Conservation (phyloP, 2,113 vertebrate species). For the Oncorhynchus tshawytscha region DNA sequence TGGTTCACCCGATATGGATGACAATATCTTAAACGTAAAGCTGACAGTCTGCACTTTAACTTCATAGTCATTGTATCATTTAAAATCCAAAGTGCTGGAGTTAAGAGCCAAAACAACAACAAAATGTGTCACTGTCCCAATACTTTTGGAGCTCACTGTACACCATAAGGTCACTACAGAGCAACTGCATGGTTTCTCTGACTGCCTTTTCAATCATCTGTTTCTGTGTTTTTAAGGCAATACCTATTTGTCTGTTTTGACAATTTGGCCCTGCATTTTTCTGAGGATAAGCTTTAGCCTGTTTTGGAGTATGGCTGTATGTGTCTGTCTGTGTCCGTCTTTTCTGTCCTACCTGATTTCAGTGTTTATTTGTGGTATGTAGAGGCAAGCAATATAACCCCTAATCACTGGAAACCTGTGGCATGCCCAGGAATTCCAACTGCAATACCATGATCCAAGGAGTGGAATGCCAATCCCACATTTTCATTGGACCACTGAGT, state of each 20-base stretch:
- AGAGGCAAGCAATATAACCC: background rate
- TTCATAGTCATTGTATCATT: too few relatives aligned
- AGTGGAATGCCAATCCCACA: conserved; percentile 13
- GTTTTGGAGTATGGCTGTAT: background rate
- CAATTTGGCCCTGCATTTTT: conserved; percentile 1
- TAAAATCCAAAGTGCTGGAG: too few relatives aligned
- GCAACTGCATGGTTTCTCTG: conserved; percentile 6
- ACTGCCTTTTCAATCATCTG: conserved; percentile 26
- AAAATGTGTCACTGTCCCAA: too few relatives aligned
- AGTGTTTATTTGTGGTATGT: background rate
- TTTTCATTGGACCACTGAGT: conserved; percentile 11
- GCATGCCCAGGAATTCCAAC: conserved; percentile 19
- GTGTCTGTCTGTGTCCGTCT: background rate
- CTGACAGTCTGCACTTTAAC: too few relatives aligned
- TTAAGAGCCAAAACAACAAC: too few relatives aligned
- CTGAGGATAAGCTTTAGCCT: background rate
- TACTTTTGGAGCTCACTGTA: too few relatives aligned
- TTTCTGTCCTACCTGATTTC: background rate
- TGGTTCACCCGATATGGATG: too few relatives aligned
- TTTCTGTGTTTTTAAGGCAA: conserved; percentile 51
- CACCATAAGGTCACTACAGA: background rate
- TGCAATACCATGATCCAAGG: conserved; percentile 51
- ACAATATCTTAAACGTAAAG: too few relatives aligned
- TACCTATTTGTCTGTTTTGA: conserved; percentile 43
- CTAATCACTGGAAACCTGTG: background rate